These are phyloP conservation scores for Mythimna albipuncta DNA, from an alignment of 2,888 invertebrate species.

Conservation along the genomic window DNA sequence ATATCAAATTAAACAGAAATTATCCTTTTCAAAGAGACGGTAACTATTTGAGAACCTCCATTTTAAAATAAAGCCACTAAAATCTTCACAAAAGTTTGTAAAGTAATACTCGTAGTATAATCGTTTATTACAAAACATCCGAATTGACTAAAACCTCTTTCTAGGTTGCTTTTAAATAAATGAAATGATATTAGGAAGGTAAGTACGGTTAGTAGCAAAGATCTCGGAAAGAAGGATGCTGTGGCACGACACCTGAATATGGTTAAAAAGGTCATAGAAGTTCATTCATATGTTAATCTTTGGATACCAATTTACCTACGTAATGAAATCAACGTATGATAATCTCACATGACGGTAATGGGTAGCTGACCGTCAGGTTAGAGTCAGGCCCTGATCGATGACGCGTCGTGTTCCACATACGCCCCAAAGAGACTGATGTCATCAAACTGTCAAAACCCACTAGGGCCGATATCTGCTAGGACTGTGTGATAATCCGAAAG, in stretches of 20 bases:
- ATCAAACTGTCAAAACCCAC: too few relatives aligned
- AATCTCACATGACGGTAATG: too few relatives aligned
- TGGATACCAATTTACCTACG: too few relatives aligned
- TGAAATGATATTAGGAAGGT: slow-evolving; percentile 28
- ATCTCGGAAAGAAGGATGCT: slow-evolving; percentile 7
- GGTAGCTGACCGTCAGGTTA: too few relatives aligned
- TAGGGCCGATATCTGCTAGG: too few relatives aligned
- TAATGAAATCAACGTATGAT: too few relatives aligned
- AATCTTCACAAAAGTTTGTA: slow-evolving; percentile 29
- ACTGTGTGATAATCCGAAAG: too few relatives aligned
- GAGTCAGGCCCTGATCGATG: too few relatives aligned
- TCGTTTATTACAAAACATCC: slow-evolving; percentile 30
- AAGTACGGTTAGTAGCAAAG: not conserved
- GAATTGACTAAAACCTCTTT: slow-evolving; percentile 40
- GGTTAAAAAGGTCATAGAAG: not conserved
- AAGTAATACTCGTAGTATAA: slow-evolving; percentile 34
- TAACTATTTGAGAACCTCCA: not conserved
- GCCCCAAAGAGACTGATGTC: too few relatives aligned
- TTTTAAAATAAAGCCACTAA: not conserved
- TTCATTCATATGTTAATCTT: not conserved
- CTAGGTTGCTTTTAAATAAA: slow-evolving; percentile 50
- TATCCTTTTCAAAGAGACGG: not conserved
- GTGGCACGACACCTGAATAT: not conserved
- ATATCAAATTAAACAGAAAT: not conserved
- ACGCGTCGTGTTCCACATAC: too few relatives aligned